A percentile compares a stretch with the other conserved stretches of the same genome.
phyloP scores from a whole-genome alignment of 2,113 vertebrate species.

The Pterocles burchelli region DNA sequence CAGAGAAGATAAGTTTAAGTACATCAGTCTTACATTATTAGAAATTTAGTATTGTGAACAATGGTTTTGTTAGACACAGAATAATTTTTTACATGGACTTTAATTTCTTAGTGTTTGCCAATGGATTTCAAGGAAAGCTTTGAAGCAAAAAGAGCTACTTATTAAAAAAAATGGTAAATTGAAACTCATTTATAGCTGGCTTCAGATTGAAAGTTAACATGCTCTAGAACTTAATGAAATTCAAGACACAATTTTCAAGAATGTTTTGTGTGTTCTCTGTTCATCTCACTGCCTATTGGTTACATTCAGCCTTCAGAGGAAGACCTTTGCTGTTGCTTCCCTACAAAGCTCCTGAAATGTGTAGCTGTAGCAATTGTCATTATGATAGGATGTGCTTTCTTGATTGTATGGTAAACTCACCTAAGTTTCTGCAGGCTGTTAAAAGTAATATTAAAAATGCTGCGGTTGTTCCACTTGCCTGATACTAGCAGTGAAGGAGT shows the following conservation, averaged over 20 bases:
- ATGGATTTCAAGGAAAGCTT: neutral
- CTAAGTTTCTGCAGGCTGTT: slow-evolving; percentile 54
- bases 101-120: neutral
- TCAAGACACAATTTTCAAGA: neutral
- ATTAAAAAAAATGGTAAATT: neutral
- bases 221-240: slow-evolving; percentile 11
- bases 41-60: neutral
- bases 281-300: neutral
- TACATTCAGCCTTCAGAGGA: slow-evolving; percentile 20
- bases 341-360: slow-evolving; percentile 25
- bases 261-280: neutral
- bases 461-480: slow-evolving; percentile 24
- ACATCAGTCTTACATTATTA: neutral
- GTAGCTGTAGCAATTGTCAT: neutral
- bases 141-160: neutral
- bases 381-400: neutral
- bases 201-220: neutral
- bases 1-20: neutral
- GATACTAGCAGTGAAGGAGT: slow-evolving; percentile 2
- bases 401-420: neutral
- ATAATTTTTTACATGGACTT: neutral
- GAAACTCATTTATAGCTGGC: neutral
- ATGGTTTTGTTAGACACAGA: neutral
- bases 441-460: slow-evolving; percentile 56
- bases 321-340: slow-evolving; percentile 44